A percentile compares a stretch with the other conserved stretches of the same genome.
Evolutionary conservation across 2,797 vertebrate species (phyloP).

Genomic region (Eospalax fontanierii): DNA sequence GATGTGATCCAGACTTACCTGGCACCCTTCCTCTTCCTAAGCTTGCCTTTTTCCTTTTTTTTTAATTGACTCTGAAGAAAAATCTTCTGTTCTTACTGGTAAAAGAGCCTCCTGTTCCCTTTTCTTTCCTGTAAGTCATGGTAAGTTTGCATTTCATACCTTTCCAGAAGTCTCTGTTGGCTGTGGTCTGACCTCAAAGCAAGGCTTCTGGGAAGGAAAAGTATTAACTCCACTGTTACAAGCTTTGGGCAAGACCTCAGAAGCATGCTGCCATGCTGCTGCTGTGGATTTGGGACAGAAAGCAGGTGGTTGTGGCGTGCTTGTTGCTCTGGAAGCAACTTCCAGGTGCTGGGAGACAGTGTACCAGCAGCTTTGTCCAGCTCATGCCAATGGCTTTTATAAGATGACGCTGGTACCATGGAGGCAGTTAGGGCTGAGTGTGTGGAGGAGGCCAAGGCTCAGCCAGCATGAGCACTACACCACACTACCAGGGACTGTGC

Average conservation of each 20-base stretch:
- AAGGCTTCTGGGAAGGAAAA: constrained; percentile 76
- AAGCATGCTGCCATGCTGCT: neutral
- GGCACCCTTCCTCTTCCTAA: constrained; percentile 71
- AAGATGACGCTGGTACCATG: rapidly evolving
- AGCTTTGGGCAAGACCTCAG: neutral
- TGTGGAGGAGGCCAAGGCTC: neutral
- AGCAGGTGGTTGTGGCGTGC: neutral
- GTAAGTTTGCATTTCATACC: constrained; percentile 80
- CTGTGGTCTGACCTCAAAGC: constrained; percentile 85
- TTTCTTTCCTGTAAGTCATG: constrained; percentile 83
- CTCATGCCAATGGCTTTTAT: neutral
- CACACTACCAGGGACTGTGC: neutral
- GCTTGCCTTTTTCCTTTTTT: constrained; percentile 67
- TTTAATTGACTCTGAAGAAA: constrained; percentile 78
- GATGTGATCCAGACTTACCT: constrained; percentile 69
- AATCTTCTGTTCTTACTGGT: constrained; percentile 74
- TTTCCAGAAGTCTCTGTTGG: constrained; percentile 82
- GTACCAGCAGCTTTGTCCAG: neutral
- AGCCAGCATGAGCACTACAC: neutral
- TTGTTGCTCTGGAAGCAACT: neutral
- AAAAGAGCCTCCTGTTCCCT: constrained; percentile 72
- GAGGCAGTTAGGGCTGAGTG: neutral
- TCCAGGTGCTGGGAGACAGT: neutral
- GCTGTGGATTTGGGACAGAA: neutral
- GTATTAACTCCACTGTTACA: constrained; percentile 12